phyloP scores from a whole-genome alignment of 2,888 invertebrate species.

The Leucophenga montana region DNA sequence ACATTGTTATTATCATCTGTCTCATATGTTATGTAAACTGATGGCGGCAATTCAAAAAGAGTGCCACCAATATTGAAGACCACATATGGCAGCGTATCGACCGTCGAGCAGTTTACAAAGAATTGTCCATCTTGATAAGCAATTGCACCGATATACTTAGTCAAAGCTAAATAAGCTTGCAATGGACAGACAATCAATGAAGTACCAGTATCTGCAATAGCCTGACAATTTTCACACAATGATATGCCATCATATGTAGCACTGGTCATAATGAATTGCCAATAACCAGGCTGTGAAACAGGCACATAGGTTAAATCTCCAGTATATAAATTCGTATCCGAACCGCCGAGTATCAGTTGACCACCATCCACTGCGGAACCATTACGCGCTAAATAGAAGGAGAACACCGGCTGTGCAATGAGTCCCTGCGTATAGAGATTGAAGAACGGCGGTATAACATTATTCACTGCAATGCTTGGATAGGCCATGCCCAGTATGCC shows the following conservation, averaged over 20 bases:
- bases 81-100: slow-evolving; percentile 84
- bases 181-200: slow-evolving; percentile 92
- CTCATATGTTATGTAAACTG: slow-evolving; percentile 82
- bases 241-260: slow-evolving; percentile 74
- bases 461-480: slow-evolving; percentile 88
- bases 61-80: slow-evolving; percentile 83
- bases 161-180: slow-evolving; percentile 82
- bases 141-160: slow-evolving; percentile 84
- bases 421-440: slow-evolving; percentile 88
- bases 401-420: slow-evolving; percentile 84
- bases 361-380: slow-evolving; percentile 76
- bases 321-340: slow-evolving; percentile 88
- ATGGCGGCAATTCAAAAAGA: slow-evolving; percentile 81
- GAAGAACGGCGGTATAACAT: slow-evolving; percentile 90
- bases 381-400: slow-evolving; percentile 90
- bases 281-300: slow-evolving; percentile 89
- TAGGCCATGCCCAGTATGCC: slow-evolving; percentile 96
- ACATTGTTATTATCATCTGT: neutral
- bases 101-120: slow-evolving; percentile 82
- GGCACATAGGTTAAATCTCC: slow-evolving; percentile 80
- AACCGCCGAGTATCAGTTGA: slow-evolving; percentile 92
- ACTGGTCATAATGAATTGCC: slow-evolving; percentile 93
- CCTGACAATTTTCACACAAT: slow-evolving; percentile 85
- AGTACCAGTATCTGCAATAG: slow-evolving; percentile 96
- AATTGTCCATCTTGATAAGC: slow-evolving; percentile 80